These are phyloP conservation scores for Mythimna lalbum DNA, from an alignment of 2,888 invertebrate genomes.

Conservation along the genomic window DNA sequence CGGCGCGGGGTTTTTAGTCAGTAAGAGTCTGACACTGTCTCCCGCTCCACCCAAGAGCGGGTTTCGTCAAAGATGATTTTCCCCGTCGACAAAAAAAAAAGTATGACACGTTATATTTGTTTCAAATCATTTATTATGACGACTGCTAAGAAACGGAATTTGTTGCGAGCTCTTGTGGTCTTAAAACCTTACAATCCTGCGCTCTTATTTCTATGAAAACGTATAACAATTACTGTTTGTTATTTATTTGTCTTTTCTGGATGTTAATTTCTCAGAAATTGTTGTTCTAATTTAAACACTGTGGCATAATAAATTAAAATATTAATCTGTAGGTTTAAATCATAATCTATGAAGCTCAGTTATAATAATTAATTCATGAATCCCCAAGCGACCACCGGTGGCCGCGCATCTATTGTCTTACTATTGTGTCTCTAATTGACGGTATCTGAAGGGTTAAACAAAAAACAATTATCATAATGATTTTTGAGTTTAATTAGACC, in stretches of 20 bases:
- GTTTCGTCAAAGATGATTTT: no score
- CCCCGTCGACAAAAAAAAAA: no score
- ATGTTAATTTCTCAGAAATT: background rate
- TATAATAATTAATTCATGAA: no score
- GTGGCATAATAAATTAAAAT: background rate
- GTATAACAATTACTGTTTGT: background rate
- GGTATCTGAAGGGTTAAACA: no score
- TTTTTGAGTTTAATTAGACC: no score
- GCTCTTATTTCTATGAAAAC: conserved; percentile 14
- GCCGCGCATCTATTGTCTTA: no score
- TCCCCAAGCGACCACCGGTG: no score
- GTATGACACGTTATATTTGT: conserved; percentile 56
- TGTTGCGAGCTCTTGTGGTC: conserved; percentile 6
- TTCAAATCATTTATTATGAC: conserved; percentile 55
- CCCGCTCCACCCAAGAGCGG: no score
- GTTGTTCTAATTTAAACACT: background rate
- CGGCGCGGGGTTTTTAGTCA: no score
- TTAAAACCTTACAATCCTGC: conserved; percentile 11
- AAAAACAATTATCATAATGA: no score
- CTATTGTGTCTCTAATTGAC: no score
- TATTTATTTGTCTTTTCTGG: conserved; percentile 1
- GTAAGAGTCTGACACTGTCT: no score
- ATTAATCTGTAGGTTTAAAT: background rate
- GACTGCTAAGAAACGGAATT: conserved; percentile 35
- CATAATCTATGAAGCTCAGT: background rate